Conservation (phyloP, 1,140 invertebrate species). For the Hesperophylax magnus region DNA sequence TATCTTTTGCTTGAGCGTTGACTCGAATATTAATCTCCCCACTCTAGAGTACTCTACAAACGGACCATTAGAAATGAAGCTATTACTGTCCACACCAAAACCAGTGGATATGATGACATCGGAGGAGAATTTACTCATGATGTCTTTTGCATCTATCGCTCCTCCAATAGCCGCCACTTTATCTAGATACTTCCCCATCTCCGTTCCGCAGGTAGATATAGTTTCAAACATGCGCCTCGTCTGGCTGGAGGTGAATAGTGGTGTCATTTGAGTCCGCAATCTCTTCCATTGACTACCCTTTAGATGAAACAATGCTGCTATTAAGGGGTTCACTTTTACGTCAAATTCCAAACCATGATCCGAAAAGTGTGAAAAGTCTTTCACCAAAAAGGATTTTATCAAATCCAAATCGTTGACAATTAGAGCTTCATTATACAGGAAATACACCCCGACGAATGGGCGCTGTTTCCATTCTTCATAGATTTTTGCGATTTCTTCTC, state of each 20-base stretch:
- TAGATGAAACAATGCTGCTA: slow-evolving; percentile 63
- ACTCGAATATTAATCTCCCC: slow-evolving; percentile 60
- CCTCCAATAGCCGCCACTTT: not conserved
- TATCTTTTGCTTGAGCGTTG: slow-evolving; percentile 30
- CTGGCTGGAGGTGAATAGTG: slow-evolving; percentile 74
- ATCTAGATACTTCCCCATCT: slow-evolving; percentile 61
- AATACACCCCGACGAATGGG: slow-evolving; percentile 60
- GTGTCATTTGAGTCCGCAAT: slow-evolving; percentile 72
- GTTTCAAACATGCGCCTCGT: slow-evolving; percentile 72
- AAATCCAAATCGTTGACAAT: slow-evolving; percentile 69
- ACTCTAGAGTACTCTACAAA: slow-evolving; percentile 69
- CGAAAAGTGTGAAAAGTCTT: slow-evolving; percentile 73
- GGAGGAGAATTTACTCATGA: slow-evolving; percentile 74
- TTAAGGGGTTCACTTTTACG: slow-evolving; percentile 60
- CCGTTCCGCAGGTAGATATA: slow-evolving; percentile 63
- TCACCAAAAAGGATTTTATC: slow-evolving; percentile 72
- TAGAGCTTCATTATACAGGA: slow-evolving; percentile 66
- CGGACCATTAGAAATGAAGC: slow-evolving; percentile 66
- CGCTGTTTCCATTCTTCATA: slow-evolving; percentile 42
- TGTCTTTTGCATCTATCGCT: slow-evolving; percentile 60
- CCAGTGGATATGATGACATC: slow-evolving; percentile 76
- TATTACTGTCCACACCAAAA: slow-evolving; percentile 75
- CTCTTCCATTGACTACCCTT: slow-evolving; percentile 71
- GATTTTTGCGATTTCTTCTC: not conserved
- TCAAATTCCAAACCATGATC: slow-evolving; percentile 70